Percentiles rank a stretch among this genome's conserved stretches.
phyloP scores from a whole-genome alignment of 2,888 invertebrate genomes.

The Rhaphigaster nebulosa region DNA sequence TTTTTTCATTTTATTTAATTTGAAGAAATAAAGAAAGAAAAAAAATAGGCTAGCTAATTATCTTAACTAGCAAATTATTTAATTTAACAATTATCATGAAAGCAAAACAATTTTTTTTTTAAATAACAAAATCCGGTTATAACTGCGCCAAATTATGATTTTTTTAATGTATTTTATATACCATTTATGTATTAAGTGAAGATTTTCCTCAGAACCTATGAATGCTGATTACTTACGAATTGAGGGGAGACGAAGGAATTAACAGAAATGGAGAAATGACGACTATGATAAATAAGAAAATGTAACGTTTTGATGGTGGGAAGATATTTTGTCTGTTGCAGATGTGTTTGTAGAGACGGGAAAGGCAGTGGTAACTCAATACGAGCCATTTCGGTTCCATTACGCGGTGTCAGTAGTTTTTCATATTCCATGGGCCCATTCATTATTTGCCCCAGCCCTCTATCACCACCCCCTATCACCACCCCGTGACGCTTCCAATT shows the following conservation, averaged over 20 bases:
- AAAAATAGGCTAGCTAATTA: too few species aligned
- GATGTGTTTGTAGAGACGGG: constrained; percentile 38
- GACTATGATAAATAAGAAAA: neutral
- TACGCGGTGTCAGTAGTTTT: constrained; percentile 58
- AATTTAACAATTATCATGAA: too few species aligned
- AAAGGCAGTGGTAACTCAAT: constrained; percentile 51
- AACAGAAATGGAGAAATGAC: neutral
- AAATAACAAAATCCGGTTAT: too few species aligned
- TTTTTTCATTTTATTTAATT: too few species aligned
- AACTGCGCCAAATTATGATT: too few species aligned
- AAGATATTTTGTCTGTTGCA: constrained; percentile 2
- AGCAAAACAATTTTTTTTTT: too few species aligned
- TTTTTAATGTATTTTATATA: too few species aligned
- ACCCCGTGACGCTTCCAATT: constrained; percentile 50
- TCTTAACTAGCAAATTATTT: too few species aligned
- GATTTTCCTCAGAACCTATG: neutral
- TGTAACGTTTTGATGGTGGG: neutral
- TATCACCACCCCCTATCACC: constrained; percentile 56
- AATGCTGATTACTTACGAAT: neutral
- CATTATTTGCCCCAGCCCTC: constrained; percentile 54
- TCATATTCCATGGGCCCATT: constrained; percentile 59
- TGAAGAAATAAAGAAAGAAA: too few species aligned
- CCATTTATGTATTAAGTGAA: too few species aligned
- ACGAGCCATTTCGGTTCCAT: constrained; percentile 55
- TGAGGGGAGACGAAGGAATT: neutral